Percentiles rank a stretch among this genome's conserved stretches.
Conservation (phyloP, 2,113 vertebrate genomes). For the Cranoglanis bouderius region DNA sequence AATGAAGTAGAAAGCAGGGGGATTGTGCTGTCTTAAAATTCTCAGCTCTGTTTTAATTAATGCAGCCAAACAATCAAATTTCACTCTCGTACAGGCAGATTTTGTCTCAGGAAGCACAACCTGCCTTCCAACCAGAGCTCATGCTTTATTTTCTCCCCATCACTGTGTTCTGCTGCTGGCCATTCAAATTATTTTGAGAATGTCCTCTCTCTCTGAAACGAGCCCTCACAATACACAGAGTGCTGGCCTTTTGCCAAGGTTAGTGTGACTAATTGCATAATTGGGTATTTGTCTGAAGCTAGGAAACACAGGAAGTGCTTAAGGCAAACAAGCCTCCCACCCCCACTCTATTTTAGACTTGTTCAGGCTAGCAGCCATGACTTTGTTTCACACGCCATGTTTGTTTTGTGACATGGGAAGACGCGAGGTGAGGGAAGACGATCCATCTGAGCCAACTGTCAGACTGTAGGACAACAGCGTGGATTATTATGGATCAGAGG, state of each 20-base stretch:
- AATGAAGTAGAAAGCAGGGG: slow-evolving; percentile 59
- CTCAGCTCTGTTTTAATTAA: slow-evolving; percentile 65
- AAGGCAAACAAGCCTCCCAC: not conserved
- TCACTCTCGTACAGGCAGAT: slow-evolving; percentile 46
- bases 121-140: slow-evolving; percentile 26
- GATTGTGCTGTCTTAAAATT: slow-evolving; percentile 61
- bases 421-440: slow-evolving; percentile 4
- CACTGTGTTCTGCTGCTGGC: slow-evolving; percentile 21
- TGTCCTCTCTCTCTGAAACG: slow-evolving; percentile 25
- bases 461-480: slow-evolving; percentile 72
- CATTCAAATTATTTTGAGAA: slow-evolving; percentile 39
- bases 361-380: slow-evolving; percentile 32
- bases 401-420: slow-evolving; percentile 4
- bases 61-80: slow-evolving; percentile 48
- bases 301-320: slow-evolving; percentile 23
- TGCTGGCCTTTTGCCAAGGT: slow-evolving; percentile 16
- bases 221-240: slow-evolving; percentile 17
- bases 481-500: slow-evolving; percentile 76
- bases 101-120: slow-evolving; percentile 47
- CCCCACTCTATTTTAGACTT: slow-evolving; percentile 25
- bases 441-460: slow-evolving; percentile 44
- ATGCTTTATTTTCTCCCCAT: slow-evolving; percentile 34
- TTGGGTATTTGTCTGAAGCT: slow-evolving; percentile 23
- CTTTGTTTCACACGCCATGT: slow-evolving; percentile 7
- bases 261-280: slow-evolving; percentile 40